phyloP scores from a whole-genome alignment of 2,113 vertebrate genomes.

The Ranitomeya variabilis region DNA sequence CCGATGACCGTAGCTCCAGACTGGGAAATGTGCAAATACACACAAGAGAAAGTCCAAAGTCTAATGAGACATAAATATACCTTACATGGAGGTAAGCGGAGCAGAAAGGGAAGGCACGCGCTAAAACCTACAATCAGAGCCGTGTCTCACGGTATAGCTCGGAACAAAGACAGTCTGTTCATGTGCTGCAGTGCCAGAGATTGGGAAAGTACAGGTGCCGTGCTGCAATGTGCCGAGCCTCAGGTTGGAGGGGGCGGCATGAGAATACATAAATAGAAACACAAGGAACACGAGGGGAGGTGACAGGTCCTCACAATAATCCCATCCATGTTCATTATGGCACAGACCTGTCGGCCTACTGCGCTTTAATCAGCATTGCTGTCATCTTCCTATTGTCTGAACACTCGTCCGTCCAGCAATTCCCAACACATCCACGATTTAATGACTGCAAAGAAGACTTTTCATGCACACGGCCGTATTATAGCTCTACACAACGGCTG shows the following conservation, averaged over 20 bases:
- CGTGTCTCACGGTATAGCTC: not conserved
- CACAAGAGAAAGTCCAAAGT: conserved; percentile 32
- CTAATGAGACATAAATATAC: conserved; percentile 30
- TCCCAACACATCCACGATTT: not conserved
- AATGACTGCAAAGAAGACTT: not conserved
- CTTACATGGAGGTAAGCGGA: not conserved
- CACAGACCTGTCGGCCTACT: not conserved
- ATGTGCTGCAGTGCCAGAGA: not conserved
- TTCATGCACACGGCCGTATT: no score
- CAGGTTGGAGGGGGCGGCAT: not conserved
- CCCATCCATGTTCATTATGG: not conserved
- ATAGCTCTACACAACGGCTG: no score
- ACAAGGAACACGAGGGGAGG: conserved; percentile 18
- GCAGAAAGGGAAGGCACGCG: not conserved
- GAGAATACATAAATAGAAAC: not conserved
- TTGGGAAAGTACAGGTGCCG: conserved; percentile 36
- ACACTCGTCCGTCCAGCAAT: not conserved
- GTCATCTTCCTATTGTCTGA: not conserved
- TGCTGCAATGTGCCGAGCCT: not conserved
- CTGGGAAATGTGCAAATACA: not conserved
- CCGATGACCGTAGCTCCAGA: not conserved
- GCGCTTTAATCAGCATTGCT: not conserved
- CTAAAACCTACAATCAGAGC: conserved; percentile 29
- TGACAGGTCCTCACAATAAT: not conserved
- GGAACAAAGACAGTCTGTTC: conserved; percentile 33